Conservation (phyloP, 2,113 vertebrate genomes). For the Rostratula benghalensis region DNA sequence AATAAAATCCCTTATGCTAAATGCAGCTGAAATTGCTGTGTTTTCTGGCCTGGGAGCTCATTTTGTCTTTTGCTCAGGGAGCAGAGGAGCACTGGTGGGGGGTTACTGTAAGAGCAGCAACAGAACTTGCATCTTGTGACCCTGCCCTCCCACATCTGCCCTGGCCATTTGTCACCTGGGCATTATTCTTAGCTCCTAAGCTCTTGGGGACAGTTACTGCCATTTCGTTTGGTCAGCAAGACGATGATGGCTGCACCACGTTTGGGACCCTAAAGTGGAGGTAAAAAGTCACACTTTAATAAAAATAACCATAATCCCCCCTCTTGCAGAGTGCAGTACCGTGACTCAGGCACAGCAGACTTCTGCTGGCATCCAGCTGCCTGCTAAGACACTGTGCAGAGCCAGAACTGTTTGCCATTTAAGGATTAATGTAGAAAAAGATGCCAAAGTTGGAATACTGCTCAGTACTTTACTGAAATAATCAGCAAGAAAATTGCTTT, state of each 20-base stretch:
- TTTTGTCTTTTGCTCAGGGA: not conserved
- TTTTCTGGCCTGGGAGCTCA: not conserved
- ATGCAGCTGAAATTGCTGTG: not conserved
- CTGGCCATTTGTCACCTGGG: not conserved
- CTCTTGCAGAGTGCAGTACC: rapidly evolving
- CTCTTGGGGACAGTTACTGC: not conserved
- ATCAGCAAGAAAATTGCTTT: slow-evolving; percentile 3
- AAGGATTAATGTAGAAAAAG: not conserved
- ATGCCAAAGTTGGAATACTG: not conserved
- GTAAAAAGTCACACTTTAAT: not conserved
- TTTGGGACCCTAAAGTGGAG: not conserved
- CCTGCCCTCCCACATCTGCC: not conserved
- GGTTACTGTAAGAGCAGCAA: not conserved
- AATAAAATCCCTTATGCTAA: not conserved
- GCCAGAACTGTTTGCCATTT: not conserved
- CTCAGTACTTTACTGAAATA: not conserved
- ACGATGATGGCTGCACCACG: not conserved
- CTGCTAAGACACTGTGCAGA: not conserved
- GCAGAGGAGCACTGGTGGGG: not conserved
- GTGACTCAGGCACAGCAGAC: not conserved
- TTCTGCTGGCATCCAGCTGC: not conserved
- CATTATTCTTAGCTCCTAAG: not conserved
- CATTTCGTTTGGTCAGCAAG: not conserved
- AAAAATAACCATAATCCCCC: not conserved
- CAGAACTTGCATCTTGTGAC: too few relatives aligned